Conservation (phyloP, 2,888 invertebrate species). For the Pharmacophagus antenor region DNA sequence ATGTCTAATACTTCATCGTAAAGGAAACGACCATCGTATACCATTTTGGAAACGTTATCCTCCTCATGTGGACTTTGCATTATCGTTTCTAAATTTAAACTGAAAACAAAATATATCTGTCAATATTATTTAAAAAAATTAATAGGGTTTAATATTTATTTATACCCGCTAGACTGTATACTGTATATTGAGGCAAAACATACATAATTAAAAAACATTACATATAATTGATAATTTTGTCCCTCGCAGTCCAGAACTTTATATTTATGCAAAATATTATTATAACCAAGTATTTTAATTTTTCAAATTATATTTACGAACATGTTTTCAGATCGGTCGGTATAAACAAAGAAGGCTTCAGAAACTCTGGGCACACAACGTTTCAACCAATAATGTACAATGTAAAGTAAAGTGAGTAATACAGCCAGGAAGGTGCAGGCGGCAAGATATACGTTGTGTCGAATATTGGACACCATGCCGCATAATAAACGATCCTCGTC, state of each 20-base stretch:
- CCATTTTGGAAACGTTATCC: constrained; percentile 40
- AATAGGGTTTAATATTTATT: too few species aligned
- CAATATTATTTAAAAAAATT: too few species aligned
- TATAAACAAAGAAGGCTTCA: constrained; percentile 69
- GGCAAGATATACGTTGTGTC: constrained; percentile 60
- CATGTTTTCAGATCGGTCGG: constrained; percentile 65
- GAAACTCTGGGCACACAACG: constrained; percentile 69
- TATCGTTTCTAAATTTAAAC: constrained; percentile 58
- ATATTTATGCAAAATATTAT: neutral
- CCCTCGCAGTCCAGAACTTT: too few species aligned
- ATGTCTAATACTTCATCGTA: constrained; percentile 39
- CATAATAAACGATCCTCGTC: constrained; percentile 67
- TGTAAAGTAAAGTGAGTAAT: constrained; percentile 56
- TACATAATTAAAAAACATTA: too few species aligned
- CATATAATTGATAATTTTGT: too few species aligned
- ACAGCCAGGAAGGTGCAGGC: constrained; percentile 60
- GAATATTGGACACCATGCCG: constrained; percentile 44
- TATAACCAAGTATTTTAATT: neutral
- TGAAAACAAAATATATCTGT: constrained; percentile 36
- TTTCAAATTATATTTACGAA: constrained; percentile 37
- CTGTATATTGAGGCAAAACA: too few species aligned
- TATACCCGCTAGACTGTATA: too few species aligned
- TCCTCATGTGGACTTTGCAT: constrained; percentile 65
- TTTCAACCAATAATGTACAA: constrained; percentile 66
- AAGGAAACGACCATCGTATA: constrained; percentile 40